A percentile compares a stretch with the other conserved stretches of the same genome.
phyloP scores from a whole-genome alignment of 2,888 invertebrate genomes.

The Orthosia incerta region DNA sequence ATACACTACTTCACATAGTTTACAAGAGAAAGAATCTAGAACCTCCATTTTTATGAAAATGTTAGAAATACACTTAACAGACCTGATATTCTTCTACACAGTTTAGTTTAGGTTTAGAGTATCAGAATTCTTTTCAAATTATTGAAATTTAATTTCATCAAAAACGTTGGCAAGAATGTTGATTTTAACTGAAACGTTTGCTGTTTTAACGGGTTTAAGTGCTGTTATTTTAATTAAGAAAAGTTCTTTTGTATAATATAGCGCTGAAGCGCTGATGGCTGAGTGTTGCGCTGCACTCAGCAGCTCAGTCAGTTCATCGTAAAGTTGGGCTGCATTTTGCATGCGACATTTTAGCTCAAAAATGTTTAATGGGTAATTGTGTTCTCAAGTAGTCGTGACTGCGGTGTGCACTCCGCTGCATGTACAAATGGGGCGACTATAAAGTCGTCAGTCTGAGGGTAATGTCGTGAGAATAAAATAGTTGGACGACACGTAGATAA shows the following conservation, averaged over 20 bases:
- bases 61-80: neutral
- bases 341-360: conserved; percentile 32
- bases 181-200: conserved; percentile 41
- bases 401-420: conserved; percentile 3
- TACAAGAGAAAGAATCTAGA: neutral
- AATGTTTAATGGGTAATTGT: conserved; percentile 44
- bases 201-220: conserved; percentile 38
- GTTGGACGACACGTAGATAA: neutral
- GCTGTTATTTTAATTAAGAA: conserved; percentile 54
- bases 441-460: neutral
- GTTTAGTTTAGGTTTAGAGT: too few species aligned
- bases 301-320: conserved; percentile 37
- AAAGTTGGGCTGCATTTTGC: conserved; percentile 37
- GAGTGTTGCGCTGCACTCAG: conserved; percentile 42
- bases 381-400: conserved; percentile 20
- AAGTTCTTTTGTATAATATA: conserved; percentile 27
- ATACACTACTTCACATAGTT: conserved; percentile 3
- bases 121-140: conserved; percentile 43
- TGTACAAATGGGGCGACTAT: neutral
- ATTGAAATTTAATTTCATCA: conserved; percentile 46
- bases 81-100: conserved; percentile 15
- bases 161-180: conserved; percentile 50
- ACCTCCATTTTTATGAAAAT: conserved; percentile 7
- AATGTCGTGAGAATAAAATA: conserved; percentile 1
- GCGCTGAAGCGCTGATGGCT: conserved; percentile 20